Evolutionary conservation across 2,888 invertebrate species (phyloP), one percentile per base, ranked within the genome.

Genomic region (Eudemis profundana): DNA sequence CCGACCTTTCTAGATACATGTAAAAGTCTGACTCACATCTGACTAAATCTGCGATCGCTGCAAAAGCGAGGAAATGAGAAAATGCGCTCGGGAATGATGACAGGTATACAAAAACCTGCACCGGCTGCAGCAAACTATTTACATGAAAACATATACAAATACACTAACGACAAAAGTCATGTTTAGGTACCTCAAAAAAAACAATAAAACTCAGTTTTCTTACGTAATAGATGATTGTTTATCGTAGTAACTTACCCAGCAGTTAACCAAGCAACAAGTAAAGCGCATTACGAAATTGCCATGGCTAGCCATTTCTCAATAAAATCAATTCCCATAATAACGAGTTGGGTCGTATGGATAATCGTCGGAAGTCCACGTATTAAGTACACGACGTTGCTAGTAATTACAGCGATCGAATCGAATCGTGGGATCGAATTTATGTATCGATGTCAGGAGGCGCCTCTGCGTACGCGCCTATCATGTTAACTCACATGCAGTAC

Each of bases 351-450:
- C 65, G 69, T 73, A 64, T 74, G 68, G 76, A 76, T 84, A 84
- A 84, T 84, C 78, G 78, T 78, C 84, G 86, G 86, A 87, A 88
- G 85, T 86, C 74, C 72, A 74, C 73, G 78, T 80, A 84, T 83
- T 84, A 83, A 84, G 78, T 79, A 74, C 80, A 78, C 74, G 76
- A 76, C 75, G 77, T 78, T 78, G 79, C 72, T 68, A 77, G 78
- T 85, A 84, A 88, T 86, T 84, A 84, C 82, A 73, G 83, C 78
- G 81, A 85, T 86, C 79, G 78, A 77, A 81, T 83, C 78, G 76
- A 83, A 81, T 83, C 83, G 82, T 81, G 83, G 79, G 82, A 86
- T 84, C 82, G 80, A 80, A 86, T 86, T 86, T 85, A 86, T 86
- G 83, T 84, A 86, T 86, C 83, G 84, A 84, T 84, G 84, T 82